Percentiles rank a stretch among this genome's conserved stretches.
These are phyloP conservation scores for Apteryx mantelli DNA, from an alignment of 2,113 vertebrate genomes.

Conservation along the genomic window DNA sequence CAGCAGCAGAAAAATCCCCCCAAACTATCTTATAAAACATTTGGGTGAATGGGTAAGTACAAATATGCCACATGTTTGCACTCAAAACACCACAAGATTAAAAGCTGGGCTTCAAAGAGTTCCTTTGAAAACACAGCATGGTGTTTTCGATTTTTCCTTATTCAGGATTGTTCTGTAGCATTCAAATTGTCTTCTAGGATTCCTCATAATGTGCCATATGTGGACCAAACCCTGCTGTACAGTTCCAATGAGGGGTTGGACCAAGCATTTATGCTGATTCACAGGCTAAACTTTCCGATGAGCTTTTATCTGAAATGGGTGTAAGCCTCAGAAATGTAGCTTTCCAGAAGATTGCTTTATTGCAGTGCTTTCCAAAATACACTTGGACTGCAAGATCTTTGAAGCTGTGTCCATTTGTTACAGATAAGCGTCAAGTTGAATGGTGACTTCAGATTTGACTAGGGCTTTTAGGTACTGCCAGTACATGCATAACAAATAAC, in stretches of 20 bases:
- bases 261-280: background rate
- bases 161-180: background rate
- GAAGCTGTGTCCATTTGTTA: background rate
- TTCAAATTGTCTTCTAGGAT: background rate
- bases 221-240: background rate
- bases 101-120: background rate
- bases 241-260: background rate
- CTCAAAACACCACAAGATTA: conserved; percentile 19
- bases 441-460: background rate
- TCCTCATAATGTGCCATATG: background rate
- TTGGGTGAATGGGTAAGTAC: background rate
- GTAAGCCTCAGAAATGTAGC: background rate
- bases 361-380: background rate
- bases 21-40: background rate
- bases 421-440: background rate
- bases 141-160: background rate
- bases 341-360: background rate
- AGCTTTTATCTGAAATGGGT: background rate
- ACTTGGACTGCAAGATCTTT: background rate
- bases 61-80: background rate
- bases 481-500: background rate
- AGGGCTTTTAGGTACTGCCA: background rate
- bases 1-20: background rate
- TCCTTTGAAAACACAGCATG: background rate
- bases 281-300: background rate